These are phyloP conservation scores for Anadara kagoshimensis DNA, from an alignment of 1,140 invertebrate genomes.

Conservation along the genomic window DNA sequence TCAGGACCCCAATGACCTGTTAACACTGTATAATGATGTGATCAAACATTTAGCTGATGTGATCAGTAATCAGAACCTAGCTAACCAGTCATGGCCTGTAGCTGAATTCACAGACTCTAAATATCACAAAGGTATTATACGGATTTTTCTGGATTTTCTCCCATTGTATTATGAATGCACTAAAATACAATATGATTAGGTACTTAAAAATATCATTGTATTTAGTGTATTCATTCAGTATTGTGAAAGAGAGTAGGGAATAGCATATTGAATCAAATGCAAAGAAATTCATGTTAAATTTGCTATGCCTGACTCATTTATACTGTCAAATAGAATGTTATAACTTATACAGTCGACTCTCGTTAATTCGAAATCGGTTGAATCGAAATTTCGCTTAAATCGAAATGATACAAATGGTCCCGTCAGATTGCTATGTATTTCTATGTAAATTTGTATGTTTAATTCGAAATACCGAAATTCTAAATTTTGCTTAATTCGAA, in stretches of 20 bases:
- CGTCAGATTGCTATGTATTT: too few species aligned
- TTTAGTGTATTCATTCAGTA: neutral
- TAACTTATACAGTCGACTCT: too few species aligned
- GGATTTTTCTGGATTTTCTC: neutral
- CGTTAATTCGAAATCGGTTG: too few species aligned
- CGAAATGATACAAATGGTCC: too few species aligned
- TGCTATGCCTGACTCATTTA: too few species aligned
- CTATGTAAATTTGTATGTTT: too few species aligned
- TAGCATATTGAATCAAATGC: neutral
- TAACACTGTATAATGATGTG: conserved; percentile 59
- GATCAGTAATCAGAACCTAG: conserved; percentile 35
- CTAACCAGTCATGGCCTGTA: conserved; percentile 56
- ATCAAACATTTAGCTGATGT: conserved; percentile 50
- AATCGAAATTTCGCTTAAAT: too few species aligned
- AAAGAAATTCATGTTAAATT: neutral
- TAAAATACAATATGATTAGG: neutral
- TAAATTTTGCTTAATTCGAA: too few species aligned
- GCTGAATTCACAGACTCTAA: conserved; percentile 48
- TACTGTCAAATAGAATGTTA: too few species aligned
- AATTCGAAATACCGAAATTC: too few species aligned
- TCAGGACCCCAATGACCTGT: conserved; percentile 51
- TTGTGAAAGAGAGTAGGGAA: neutral
- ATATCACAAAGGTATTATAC: neutral
- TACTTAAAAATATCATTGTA: too few species aligned
- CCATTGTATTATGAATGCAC: neutral